Conservation (phyloP, 2,113 vertebrate genomes). For the Anolis sagrei region DNA sequence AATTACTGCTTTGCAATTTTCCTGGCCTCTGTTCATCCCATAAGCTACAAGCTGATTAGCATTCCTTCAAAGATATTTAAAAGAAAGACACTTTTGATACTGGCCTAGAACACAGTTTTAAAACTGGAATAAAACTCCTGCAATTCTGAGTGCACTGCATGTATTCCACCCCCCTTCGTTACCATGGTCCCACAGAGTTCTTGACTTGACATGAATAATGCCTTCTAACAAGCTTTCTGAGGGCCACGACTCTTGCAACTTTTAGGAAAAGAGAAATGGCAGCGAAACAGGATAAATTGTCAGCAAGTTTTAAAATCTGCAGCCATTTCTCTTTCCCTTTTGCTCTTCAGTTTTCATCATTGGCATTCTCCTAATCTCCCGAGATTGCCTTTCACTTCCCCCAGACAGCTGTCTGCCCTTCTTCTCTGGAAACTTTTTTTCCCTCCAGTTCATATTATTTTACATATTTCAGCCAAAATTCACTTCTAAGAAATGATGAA, state of each 20-base stretch:
- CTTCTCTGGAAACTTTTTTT: not conserved
- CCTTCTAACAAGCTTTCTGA: not conserved
- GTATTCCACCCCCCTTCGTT: not conserved
- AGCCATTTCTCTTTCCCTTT: not conserved
- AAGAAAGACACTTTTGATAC: constrained; percentile 25
- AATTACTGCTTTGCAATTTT: not conserved
- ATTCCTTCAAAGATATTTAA: constrained; percentile 21
- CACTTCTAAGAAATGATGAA: constrained; percentile 24
- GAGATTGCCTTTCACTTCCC: constrained; percentile 11
- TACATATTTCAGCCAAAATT: constrained; percentile 10
- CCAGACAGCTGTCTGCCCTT: not conserved
- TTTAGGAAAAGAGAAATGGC: constrained; percentile 20
- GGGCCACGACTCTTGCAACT: not conserved
- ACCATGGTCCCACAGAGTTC: not conserved
- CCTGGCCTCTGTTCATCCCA: not conserved
- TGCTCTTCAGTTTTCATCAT: not conserved
- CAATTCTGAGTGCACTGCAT: not conserved
- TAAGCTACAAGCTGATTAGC: constrained; percentile 23
- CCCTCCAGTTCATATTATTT: constrained; percentile 13
- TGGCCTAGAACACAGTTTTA: not conserved
- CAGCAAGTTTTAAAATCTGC: not conserved
- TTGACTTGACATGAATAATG: not conserved
- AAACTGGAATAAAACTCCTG: constrained; percentile 1
- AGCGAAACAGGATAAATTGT: not conserved
- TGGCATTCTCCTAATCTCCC: constrained; percentile 10